Evolutionary conservation across 2,888 invertebrate genomes (phyloP).

Genomic region (Cotesia congregata): DNA sequence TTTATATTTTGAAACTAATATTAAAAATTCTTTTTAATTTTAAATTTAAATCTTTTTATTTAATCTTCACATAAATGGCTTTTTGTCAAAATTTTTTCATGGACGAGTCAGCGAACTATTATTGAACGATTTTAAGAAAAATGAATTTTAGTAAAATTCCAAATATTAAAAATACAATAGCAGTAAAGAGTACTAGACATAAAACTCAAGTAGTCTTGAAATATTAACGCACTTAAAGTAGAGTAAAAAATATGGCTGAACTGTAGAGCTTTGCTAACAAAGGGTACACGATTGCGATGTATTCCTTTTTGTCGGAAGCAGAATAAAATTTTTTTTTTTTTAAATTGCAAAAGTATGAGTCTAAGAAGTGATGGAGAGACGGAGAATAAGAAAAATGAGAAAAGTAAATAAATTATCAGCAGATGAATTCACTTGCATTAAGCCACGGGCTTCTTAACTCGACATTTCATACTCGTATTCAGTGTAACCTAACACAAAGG

Average conservation of each 20-base stretch:
- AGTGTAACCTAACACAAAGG: slow-evolving; percentile 49
- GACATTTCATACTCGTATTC: slow-evolving; percentile 28
- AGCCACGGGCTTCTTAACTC: neutral
- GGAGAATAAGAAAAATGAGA: slow-evolving; percentile 9
- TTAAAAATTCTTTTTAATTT: too few relatives aligned
- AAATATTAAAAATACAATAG: too few relatives aligned
- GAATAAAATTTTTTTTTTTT: neutral
- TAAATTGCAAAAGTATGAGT: neutral
- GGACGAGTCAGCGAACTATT: too few relatives aligned
- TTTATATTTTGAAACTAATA: too few relatives aligned
- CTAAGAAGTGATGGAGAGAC: neutral
- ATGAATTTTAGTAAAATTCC: too few relatives aligned
- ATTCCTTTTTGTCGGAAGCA: neutral
- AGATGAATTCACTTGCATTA: slow-evolving; percentile 7
- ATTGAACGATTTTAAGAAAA: too few relatives aligned
- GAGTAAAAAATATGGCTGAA: neutral
- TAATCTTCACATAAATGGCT: too few relatives aligned
- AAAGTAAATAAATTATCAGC: slow-evolving; percentile 6
- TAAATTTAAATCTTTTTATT: too few relatives aligned
- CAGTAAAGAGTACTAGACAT: too few relatives aligned
- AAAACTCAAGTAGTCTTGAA: neutral
- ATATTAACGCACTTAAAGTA: neutral
- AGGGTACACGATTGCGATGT: neutral
- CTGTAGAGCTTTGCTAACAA: neutral
- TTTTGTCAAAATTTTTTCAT: too few relatives aligned